Evolutionary conservation across 2,888 invertebrate species (phyloP).

Genomic region (Herminia tarsipennalis): DNA sequence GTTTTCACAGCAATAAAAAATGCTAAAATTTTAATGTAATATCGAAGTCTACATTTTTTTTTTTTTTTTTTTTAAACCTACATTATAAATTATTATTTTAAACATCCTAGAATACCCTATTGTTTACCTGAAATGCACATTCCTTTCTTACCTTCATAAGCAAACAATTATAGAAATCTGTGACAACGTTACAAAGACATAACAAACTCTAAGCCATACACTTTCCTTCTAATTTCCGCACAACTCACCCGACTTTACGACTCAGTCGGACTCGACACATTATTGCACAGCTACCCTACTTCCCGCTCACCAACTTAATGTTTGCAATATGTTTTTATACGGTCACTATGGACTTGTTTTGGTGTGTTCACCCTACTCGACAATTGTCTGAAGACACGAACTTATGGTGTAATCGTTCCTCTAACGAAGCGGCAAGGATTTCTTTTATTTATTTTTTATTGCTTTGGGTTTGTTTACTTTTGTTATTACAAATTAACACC

Average conservation of each 20-base stretch:
- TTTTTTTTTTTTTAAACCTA: no score
- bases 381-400: conserved; percentile 26
- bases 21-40: no score
- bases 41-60: no score
- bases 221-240: conserved; percentile 24
- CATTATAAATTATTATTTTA: no score
- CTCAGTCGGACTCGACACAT: conserved; percentile 19
- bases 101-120: neutral
- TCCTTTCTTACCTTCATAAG: neutral
- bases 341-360: conserved; percentile 39
- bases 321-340: conserved; percentile 44
- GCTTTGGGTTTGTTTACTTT: neutral
- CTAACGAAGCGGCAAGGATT: conserved; percentile 29
- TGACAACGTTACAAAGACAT: neutral
- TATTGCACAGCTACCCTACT: conserved; percentile 22
- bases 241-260: conserved; percentile 31
- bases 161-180: neutral
- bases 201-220: conserved; percentile 3
- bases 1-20: no score
- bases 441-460: conserved; percentile 11
- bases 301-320: conserved; percentile 35
- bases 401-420: conserved; percentile 20
- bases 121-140: neutral
- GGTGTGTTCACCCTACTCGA: conserved; percentile 23
- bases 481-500: no score